These are phyloP conservation scores for Elephantulus edwardii DNA, from an alignment of 2,113 vertebrate genomes.

Conservation along the genomic window DNA sequence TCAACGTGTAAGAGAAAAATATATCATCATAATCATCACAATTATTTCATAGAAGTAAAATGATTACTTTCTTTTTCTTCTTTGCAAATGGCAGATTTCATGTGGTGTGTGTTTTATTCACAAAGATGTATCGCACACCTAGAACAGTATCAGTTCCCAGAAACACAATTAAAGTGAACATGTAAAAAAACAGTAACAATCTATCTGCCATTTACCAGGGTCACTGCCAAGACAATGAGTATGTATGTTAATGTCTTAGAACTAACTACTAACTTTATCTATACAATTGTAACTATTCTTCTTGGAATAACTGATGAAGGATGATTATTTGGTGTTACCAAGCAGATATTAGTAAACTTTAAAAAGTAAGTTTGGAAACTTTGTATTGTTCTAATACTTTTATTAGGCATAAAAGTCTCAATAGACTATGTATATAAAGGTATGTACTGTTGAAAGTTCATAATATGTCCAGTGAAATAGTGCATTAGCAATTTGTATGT, in stretches of 20 bases:
- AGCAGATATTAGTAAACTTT: neutral
- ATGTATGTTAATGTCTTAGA: neutral
- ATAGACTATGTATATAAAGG: neutral
- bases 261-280: neutral
- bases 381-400: slow-evolving; percentile 39
- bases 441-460: neutral
- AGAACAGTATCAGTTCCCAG: neutral
- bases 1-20: slow-evolving; percentile 38
- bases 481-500: neutral
- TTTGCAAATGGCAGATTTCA: neutral
- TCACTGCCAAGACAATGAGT: neutral
- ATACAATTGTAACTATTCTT: neutral
- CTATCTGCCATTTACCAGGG: neutral
- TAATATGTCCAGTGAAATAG: neutral
- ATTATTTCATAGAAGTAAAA: neutral
- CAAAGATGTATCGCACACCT: neutral
- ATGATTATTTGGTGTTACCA: neutral
- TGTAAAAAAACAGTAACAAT: neutral
- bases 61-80: slow-evolving; percentile 14
- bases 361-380: slow-evolving; percentile 4
- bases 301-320: slow-evolving; percentile 5
- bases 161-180: neutral
- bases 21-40: no score
- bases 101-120: neutral
- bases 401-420: slow-evolving; percentile 31